phyloP scores from a whole-genome alignment of 2,888 invertebrate genomes.

The Torymus tubicola region DNA sequence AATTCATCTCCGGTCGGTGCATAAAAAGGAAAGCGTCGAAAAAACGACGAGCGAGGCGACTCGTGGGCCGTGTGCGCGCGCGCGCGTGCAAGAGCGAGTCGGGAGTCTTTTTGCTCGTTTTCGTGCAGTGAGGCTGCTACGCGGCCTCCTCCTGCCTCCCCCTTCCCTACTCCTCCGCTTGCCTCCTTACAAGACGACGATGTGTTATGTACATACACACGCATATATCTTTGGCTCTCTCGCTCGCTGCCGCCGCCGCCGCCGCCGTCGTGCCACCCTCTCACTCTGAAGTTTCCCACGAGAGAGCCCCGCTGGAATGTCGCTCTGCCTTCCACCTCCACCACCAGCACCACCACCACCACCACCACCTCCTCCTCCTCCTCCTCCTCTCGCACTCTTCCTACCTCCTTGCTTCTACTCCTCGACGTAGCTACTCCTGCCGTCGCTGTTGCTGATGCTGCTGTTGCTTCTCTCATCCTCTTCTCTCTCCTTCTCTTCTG shows the following conservation, averaged over 20 bases:
- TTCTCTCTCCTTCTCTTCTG: slow-evolving; percentile 60
- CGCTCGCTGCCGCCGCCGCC: slow-evolving; percentile 49
- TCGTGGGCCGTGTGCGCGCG: background rate
- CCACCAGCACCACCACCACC: slow-evolving; percentile 50
- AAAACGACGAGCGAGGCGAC: too few species aligned
- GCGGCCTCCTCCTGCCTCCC: slow-evolving; percentile 57
- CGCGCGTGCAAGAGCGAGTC: too few species aligned
- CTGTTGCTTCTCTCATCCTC: slow-evolving; percentile 56
- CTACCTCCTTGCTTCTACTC: slow-evolving; percentile 45
- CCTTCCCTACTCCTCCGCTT: slow-evolving; percentile 10
- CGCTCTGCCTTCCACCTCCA: slow-evolving; percentile 66
- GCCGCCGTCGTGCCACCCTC: slow-evolving; percentile 57
- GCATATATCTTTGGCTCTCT: slow-evolving; percentile 49
- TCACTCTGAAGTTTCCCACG: slow-evolving; percentile 75
- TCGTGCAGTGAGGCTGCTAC: background rate
- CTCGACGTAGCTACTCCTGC: slow-evolving; percentile 24
- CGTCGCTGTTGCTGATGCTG: slow-evolving; percentile 59
- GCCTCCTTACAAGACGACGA: slow-evolving; percentile 3
- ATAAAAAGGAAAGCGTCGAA: too few species aligned
- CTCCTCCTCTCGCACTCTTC: slow-evolving; percentile 51
- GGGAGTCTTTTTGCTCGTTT: too few species aligned
- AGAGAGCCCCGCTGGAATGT: slow-evolving; percentile 75
- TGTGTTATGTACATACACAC: slow-evolving; percentile 13
- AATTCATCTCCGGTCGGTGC: too few species aligned
- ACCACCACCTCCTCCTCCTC: slow-evolving; percentile 58